Percentiles rank a stretch among this genome's conserved stretches.
Evolutionary conservation across 1,140 invertebrate genomes (phyloP).

Genomic region (Drosophila eugracilis): DNA sequence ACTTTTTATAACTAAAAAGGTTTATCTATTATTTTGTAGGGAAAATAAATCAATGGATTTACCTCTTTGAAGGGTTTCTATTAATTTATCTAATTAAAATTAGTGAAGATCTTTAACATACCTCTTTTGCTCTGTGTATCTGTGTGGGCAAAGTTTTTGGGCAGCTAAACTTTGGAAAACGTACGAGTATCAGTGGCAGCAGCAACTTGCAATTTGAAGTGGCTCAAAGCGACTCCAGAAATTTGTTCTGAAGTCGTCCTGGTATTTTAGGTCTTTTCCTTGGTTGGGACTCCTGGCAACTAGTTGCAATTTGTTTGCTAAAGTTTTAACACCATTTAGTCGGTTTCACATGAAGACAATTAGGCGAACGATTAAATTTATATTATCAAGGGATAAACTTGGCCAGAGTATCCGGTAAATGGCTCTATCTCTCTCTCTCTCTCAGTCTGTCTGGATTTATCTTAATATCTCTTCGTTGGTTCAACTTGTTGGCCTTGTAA

Average conservation of each 20-base stretch:
- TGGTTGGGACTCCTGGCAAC: conserved; percentile 57
- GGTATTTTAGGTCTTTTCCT: conserved; percentile 28
- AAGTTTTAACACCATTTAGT: conserved; percentile 82
- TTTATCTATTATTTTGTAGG: no score
- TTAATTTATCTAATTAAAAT: no score
- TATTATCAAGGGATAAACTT: conserved; percentile 77
- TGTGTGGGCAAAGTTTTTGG: conserved; percentile 62
- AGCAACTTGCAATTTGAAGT: conserved; percentile 71
- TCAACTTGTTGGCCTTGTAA: conserved; percentile 58
- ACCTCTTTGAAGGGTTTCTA: no score
- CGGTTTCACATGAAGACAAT: conserved; percentile 81
- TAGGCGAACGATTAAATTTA: conserved; percentile 82
- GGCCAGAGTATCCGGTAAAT: conserved; percentile 5
- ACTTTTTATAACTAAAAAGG: no score
- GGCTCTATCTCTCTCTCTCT: background rate
- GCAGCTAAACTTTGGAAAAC: conserved; percentile 65
- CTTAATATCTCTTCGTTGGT: conserved; percentile 10
- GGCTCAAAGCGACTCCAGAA: conserved; percentile 63
- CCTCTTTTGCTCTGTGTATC: background rate
- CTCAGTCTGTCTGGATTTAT: background rate
- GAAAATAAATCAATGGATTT: no score
- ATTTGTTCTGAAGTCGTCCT: conserved; percentile 74
- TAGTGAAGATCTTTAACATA: background rate
- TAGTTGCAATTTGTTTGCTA: conserved; percentile 82
- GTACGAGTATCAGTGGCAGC: conserved; percentile 66